Percentiles rank a stretch among this genome's conserved stretches.
These are phyloP conservation scores for Fragum fragum DNA, from an alignment of 2,888 invertebrate genomes.

Conservation along the genomic window DNA sequence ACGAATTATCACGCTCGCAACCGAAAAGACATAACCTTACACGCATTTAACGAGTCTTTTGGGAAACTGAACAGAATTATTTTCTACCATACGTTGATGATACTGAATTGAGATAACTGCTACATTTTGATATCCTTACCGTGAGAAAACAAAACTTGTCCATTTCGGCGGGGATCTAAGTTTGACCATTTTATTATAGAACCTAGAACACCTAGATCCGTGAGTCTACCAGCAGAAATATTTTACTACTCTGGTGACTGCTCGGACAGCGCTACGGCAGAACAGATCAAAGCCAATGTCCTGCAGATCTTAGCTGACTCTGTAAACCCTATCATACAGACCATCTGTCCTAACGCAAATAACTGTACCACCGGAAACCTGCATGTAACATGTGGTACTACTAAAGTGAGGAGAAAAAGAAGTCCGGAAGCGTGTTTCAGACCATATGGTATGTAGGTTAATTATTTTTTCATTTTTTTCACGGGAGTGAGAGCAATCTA, in stretches of 20 bases:
- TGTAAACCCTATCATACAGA: background rate
- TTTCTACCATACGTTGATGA: too few species aligned
- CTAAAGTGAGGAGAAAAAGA: background rate
- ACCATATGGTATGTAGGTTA: background rate
- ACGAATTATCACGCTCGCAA: too few species aligned
- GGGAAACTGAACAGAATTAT: too few species aligned
- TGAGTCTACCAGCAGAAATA: background rate
- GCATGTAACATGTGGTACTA: background rate
- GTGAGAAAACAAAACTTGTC: too few species aligned
- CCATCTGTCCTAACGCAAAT: background rate
- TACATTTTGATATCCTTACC: too few species aligned
- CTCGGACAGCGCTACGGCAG: background rate
- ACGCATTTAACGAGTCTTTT: too few species aligned
- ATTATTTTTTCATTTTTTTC: too few species aligned
- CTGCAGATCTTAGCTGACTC: background rate
- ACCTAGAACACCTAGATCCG: background rate
- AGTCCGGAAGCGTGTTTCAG: background rate
- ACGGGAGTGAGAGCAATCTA: too few species aligned
- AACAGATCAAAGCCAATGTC: background rate
- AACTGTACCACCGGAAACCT: background rate
- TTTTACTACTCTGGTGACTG: slow-evolving; percentile 13
- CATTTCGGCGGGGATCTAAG: too few species aligned
- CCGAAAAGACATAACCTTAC: too few species aligned
- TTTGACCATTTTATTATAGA: background rate
- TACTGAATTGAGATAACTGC: too few species aligned